Evolutionary conservation across 2,113 vertebrate genomes (phyloP).

Genomic region (Cheirogaleus medius): DNA sequence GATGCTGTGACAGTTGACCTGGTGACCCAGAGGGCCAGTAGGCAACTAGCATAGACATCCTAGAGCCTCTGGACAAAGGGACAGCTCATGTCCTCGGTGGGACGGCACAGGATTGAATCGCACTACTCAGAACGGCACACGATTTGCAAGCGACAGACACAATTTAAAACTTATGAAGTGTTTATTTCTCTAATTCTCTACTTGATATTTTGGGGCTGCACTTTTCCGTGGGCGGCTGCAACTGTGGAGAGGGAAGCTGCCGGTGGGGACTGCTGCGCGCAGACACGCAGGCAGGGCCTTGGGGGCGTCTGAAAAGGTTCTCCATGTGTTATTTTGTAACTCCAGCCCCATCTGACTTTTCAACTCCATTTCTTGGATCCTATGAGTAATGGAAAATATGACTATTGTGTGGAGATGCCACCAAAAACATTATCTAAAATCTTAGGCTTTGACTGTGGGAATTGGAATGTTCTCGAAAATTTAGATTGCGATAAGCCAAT

Average conservation of each 20-base stretch:
- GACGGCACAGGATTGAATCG: not conserved
- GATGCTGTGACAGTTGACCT: not conserved
- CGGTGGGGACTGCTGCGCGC: not conserved
- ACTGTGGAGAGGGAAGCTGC: not conserved
- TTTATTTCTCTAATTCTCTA: not conserved
- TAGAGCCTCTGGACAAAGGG: not conserved
- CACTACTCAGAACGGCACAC: not conserved
- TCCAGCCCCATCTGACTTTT: not conserved
- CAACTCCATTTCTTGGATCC: not conserved
- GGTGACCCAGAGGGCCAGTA: not conserved
- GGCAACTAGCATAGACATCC: not conserved
- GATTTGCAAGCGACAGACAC: not conserved
- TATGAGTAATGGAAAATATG: not conserved
- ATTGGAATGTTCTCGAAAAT: not conserved
- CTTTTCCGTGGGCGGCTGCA: not conserved
- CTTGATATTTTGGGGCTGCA: not conserved
- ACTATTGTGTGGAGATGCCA: fast-evolving
- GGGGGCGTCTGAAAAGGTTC: not conserved
- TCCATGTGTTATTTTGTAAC: not conserved
- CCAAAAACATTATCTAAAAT: not conserved
- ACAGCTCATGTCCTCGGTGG: not conserved
- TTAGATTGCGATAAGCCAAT: not conserved
- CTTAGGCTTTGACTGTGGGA: not conserved
- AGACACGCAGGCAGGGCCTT: not conserved
- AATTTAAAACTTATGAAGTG: not conserved